phyloP scores from a whole-genome alignment of 2,888 invertebrate genomes.

The Diaperis boleti region DNA sequence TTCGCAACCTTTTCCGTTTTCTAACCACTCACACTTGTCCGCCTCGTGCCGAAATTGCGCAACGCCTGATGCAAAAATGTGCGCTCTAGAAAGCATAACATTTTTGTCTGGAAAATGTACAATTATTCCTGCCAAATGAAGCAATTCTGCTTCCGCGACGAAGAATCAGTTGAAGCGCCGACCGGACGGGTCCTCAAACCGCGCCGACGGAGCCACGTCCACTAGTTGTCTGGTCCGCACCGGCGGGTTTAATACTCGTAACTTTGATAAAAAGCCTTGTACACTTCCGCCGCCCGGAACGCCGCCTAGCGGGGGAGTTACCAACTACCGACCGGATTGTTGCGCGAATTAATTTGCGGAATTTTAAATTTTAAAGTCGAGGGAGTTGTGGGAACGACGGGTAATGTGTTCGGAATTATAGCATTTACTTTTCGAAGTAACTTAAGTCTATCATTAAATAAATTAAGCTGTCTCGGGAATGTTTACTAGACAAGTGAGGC shows the following conservation, averaged over 20 bases:
- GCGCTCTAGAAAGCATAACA: conserved; percentile 54
- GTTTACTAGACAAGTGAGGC: conserved; percentile 32
- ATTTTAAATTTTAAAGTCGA: conserved; percentile 18
- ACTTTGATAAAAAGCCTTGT: conserved; percentile 63
- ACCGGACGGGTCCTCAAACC: neutral
- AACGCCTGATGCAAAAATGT: conserved; percentile 47
- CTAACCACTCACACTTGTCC: too few species aligned
- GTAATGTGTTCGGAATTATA: conserved; percentile 42
- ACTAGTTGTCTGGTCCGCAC: conserved; percentile 50
- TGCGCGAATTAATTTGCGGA: conserved; percentile 33
- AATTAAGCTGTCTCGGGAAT: conserved; percentile 44
- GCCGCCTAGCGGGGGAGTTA: conserved; percentile 56
- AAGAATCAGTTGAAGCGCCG: neutral
- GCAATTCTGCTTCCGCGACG: conserved; percentile 40
- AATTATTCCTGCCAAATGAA: conserved; percentile 48
- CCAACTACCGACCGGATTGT: conserved; percentile 49
- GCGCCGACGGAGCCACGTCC: conserved; percentile 28
- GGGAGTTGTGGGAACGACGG: conserved; percentile 36
- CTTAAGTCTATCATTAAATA: conserved; percentile 42
- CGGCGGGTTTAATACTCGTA: conserved; percentile 57
- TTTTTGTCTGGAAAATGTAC: conserved; percentile 52
- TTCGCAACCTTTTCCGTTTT: too few species aligned
- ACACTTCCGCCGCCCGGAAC: conserved; percentile 58
- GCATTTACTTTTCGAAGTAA: conserved; percentile 36
- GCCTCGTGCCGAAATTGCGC: conserved; percentile 7